A percentile compares a stretch with the other conserved stretches of the same genome.
Conservation (phyloP, 2,888 invertebrate species). For the Bruchidius siliquastri region DNA sequence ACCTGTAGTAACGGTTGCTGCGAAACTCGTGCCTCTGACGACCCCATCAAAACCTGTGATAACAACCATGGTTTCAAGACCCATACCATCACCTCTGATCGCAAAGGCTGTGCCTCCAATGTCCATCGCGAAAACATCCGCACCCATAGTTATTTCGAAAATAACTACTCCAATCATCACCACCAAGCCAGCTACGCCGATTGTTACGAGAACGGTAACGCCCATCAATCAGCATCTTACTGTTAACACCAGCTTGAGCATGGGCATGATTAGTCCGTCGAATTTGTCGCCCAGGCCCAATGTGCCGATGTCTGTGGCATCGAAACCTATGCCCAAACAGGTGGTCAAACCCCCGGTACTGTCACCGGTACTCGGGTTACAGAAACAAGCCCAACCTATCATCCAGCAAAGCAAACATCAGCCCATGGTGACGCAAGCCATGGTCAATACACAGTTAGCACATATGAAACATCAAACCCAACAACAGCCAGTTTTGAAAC, state of each 20-base stretch:
- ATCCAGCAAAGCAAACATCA: slow-evolving; percentile 25
- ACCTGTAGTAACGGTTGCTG: neutral
- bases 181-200: slow-evolving; percentile 13
- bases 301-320: slow-evolving; percentile 20
- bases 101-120: neutral
- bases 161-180: slow-evolving; percentile 17
- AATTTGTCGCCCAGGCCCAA: slow-evolving; percentile 38
- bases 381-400: slow-evolving; percentile 29
- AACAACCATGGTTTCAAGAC: neutral
- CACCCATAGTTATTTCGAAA: slow-evolving; percentile 12
- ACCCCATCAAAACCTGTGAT: neutral
- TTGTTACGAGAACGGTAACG: slow-evolving; percentile 19
- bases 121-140: neutral
- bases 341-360: slow-evolving; percentile 28
- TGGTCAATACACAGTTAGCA: slow-evolving; percentile 46
- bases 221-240: slow-evolving; percentile 39
- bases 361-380: slow-evolving; percentile 26
- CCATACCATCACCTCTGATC: neutral
- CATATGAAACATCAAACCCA: slow-evolving; percentile 43
- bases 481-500: slow-evolving; percentile 18
- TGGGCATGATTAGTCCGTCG: slow-evolving; percentile 30
- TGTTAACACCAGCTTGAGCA: slow-evolving; percentile 36
- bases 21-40: neutral
- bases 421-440: slow-evolving; percentile 11
- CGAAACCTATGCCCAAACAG: slow-evolving; percentile 27